Base-by-base conservation (phyloP, 2,113 vertebrate species). In the Thermophis baileyi region DNA sequence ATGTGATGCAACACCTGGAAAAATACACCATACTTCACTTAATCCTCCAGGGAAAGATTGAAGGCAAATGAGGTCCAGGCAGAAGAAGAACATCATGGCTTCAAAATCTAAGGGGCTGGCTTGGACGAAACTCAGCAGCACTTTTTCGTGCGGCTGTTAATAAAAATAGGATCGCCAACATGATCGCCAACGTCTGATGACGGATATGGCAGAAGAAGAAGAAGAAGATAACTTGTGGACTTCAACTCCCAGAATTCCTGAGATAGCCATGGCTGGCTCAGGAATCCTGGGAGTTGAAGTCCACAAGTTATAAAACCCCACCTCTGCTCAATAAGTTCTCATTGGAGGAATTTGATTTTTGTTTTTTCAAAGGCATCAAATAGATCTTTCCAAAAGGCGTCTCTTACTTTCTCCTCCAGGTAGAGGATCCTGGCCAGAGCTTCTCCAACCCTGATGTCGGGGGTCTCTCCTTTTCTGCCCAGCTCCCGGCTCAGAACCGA, bases 351-450 rank as follows among this genome's bases (percentile, higher is more conserved):
- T 35, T 30, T 50, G 2, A 51, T 87, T 44, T 24, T 22, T 14
- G 47, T 16, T n/a, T 12, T 1, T 7, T 6, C 25, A n/a, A 18
- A 47, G 30, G 14, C 27, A 50, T 18, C 16, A 4, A 24, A 20
- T 11, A 12, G 20, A 6, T 20, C 35, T 22, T 57, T 89, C 35
- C 35, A 35, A 51, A 35, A 40, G 18, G 1, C 1, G 5, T 6
- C 54, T n/a, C 89, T 57, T 35, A 93, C 93, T 91, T 91, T 93
- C n/a, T 93, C 90, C 88, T 93, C 93, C 74, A 93, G 55, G 11
- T 35, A 63, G 35, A 93, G 74, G 54, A 93, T 89, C 27, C 74
- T 60, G 30, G 93, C 93, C 93, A 93, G 57, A 35, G 74, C 87
- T 9, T 93, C 90, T 24, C 90, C 87, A 7, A 89, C 11, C 3